Base-by-base conservation (phyloP, 2,888 invertebrate species). In the Eupithecia pulchellata region DNA sequence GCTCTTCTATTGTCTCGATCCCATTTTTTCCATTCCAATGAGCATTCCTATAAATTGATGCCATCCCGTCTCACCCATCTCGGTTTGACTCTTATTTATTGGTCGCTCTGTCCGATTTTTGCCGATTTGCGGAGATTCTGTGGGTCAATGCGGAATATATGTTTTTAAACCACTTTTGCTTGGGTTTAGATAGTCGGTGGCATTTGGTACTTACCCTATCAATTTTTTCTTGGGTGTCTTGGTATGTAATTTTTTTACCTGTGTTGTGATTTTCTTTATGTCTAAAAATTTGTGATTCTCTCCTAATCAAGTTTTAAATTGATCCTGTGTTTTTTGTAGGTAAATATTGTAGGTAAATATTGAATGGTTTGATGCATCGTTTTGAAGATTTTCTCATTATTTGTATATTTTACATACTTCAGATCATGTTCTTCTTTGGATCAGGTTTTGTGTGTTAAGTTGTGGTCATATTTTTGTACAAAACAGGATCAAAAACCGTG, bases 71-170 rank as follows among this genome's bases (percentile, higher is more conserved):
- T 71, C 69, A 66, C 76, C 72, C 66, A 64, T 71, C 67, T 64
- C 69, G 62, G 63, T 47, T 70, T 58, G 76, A 70, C 71, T 72
- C 74, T 74, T 75, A 78, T 76, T 78, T 78, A 76, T 75, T 71
- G 64, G 71, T 32, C 66, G 72, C 61, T 39, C 66, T 68, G 66
- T 72, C 63, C 69, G 71, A 75, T 71, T 70, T 70, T 64, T 64
- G 65, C 66, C 63, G 63, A 64, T 64, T 71, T 58, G 57, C 47
- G 36, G 42, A 39, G 55, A 42, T 69, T 69, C 69, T 63, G 69
- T 52, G 72, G 65, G 64, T 72, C 69, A 64, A 66, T 66, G 66
- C 62, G 6, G 57, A 55, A 69, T 66, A 64, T 66, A 69, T 58
- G 66, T 39, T 47, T 47, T 39, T 42, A 39, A 39, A 1, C 42